A percentile compares a stretch with the other conserved stretches of the same genome.
These are phyloP conservation scores for Porites lutea DNA, from an alignment of 64 coral and sea anemone genomes.

Conservation along the genomic window DNA sequence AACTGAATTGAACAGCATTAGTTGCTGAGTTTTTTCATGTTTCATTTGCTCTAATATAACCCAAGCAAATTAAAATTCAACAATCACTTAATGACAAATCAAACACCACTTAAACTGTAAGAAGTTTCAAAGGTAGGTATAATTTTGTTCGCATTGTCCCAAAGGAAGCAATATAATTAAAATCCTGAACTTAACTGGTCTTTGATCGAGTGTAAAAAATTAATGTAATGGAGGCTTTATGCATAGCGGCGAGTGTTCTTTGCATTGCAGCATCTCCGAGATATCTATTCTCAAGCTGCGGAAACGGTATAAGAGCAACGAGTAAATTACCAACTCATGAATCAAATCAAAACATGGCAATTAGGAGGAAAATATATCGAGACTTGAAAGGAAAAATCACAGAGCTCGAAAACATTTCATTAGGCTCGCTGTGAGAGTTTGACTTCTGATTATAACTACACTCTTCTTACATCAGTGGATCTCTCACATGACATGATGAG, in stretches of 20 bases:
- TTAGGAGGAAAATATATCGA: background rate
- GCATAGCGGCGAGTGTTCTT: background rate
- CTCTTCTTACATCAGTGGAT: background rate
- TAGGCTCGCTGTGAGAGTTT: background rate
- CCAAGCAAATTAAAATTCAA: too few relatives aligned
- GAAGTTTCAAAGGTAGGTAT: background rate
- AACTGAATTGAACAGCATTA: slow-evolving; percentile 42
- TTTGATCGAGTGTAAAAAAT: background rate
- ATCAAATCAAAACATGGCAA: slow-evolving; percentile 5
- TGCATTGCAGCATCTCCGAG: slow-evolving; percentile 25
- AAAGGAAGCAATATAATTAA: slow-evolving; percentile 28
- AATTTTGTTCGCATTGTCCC: slow-evolving; percentile 32
- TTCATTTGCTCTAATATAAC: slow-evolving; percentile 45
- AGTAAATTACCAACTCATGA: slow-evolving; percentile 24
- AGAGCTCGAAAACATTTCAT: background rate
- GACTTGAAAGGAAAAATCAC: background rate
- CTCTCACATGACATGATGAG: background rate
- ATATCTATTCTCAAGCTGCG: slow-evolving; percentile 27
- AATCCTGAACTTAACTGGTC: slow-evolving; percentile 5
- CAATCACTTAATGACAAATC: background rate
- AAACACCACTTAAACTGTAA: slow-evolving; percentile 1
- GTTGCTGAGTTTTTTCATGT: slow-evolving; percentile 44
- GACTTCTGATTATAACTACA: background rate
- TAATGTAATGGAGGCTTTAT: slow-evolving; percentile 25
- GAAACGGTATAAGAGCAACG: slow-evolving; percentile 25